These are phyloP conservation scores for Psophia crepitans DNA, from an alignment of 2,113 vertebrate genomes.

Conservation along the genomic window DNA sequence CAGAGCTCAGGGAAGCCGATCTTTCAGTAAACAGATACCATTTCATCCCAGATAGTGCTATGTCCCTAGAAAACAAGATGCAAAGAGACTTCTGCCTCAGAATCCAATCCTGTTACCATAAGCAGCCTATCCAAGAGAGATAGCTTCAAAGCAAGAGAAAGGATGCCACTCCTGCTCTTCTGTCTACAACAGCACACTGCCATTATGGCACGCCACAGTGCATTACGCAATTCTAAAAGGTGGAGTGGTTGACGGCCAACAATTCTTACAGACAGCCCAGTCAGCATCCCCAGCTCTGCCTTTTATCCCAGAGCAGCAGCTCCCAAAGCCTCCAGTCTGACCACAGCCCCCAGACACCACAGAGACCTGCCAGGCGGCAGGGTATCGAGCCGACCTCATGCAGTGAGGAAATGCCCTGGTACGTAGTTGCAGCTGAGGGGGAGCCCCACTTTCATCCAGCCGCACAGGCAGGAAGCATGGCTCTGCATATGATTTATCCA, in stretches of 20 bases:
- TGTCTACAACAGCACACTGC: neutral
- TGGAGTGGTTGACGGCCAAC: neutral
- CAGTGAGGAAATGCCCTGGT: neutral
- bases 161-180: neutral
- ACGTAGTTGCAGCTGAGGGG: accelerated
- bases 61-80: neutral
- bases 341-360: neutral
- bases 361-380: neutral
- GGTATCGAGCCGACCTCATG: neutral
- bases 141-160: neutral
- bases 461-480: accelerated
- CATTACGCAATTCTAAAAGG: neutral
- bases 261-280: neutral
- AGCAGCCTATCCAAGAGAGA: neutral
- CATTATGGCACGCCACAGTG: neutral
- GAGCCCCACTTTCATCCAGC: neutral
- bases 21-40: neutral
- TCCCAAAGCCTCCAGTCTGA: neutral
- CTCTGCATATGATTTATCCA: neutral
- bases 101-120: neutral
- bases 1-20: neutral
- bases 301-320: neutral
- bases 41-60: neutral
- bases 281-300: neutral
- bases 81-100: neutral